Percentiles rank a stretch among this genome's conserved stretches.
Evolutionary conservation across 2,113 vertebrate genomes (phyloP).

Genomic region (Oryzias melastigma): DNA sequence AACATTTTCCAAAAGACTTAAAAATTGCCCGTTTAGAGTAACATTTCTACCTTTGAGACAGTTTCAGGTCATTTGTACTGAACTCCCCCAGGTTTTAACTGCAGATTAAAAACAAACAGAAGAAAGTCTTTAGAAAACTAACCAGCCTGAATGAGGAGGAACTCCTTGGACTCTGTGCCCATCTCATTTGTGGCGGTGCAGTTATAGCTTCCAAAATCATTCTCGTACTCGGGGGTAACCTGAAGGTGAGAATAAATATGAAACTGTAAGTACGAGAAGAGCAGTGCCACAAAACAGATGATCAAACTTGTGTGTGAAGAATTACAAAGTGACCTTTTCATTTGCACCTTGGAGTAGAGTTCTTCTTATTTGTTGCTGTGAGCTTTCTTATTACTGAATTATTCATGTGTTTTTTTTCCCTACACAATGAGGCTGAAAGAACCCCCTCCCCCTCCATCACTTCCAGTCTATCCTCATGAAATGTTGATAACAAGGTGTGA

Average conservation of each 20-base stretch:
- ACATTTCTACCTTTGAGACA: neutral
- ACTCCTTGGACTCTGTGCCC: conserved; percentile 94
- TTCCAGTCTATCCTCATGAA: conserved; percentile 56
- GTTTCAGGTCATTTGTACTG: neutral
- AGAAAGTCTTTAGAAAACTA: conserved; percentile 50
- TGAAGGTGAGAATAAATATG: conserved; percentile 48
- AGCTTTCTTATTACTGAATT: conserved; percentile 64
- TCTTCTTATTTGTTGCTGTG: conserved; percentile 63
- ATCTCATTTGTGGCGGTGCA: conserved; percentile 95
- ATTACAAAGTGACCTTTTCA: conserved; percentile 62
- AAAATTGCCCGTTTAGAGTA: no score
- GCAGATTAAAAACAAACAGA: neutral
- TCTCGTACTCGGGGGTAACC: conserved; percentile 94
- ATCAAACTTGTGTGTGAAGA: conserved; percentile 51
- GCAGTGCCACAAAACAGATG: conserved; percentile 41
- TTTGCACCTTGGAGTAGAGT: conserved; percentile 63
- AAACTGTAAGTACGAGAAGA: conserved; percentile 30
- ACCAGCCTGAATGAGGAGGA: conserved; percentile 98
- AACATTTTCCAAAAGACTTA: no score
- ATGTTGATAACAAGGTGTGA: conserved; percentile 58
- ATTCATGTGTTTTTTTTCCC: conserved; percentile 53
- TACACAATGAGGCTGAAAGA: conserved; percentile 55
- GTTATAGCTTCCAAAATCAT: conserved; percentile 98
- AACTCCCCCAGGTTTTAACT: neutral
- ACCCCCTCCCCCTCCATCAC: conserved; percentile 36